A percentile compares a stretch with the other conserved stretches of the same genome.
Conservation (phyloP, 2,797 vertebrate genomes). For the Sylvilagus floridanus region DNA sequence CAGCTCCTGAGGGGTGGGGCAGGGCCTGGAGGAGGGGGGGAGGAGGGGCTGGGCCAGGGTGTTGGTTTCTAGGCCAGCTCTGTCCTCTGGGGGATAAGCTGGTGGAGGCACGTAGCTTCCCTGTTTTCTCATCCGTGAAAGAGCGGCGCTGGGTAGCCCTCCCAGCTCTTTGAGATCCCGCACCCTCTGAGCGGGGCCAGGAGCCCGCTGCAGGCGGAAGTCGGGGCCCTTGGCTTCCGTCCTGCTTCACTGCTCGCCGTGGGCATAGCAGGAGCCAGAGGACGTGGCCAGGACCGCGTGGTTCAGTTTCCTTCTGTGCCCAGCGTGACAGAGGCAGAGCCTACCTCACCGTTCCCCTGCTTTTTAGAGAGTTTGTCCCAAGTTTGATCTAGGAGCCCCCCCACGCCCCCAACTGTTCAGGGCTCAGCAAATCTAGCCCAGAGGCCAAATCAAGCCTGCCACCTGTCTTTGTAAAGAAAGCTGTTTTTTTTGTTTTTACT, state of each 20-base stretch:
- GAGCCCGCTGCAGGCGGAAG: neutral
- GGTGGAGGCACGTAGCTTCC: neutral
- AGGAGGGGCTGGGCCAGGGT: neutral
- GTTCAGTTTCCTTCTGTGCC: neutral
- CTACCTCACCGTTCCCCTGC: neutral
- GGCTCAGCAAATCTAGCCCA: neutral
- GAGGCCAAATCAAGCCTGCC: accelerated
- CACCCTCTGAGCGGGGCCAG: neutral
- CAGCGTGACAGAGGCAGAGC: too few relatives aligned
- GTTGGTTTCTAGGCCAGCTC: neutral
- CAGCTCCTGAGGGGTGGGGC: too few relatives aligned
- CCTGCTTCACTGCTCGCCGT: neutral
- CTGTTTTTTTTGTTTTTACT: neutral
- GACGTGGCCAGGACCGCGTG: neutral
- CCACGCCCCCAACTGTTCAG: neutral
- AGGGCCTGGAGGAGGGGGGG: neutral
- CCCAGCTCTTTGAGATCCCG: neutral
- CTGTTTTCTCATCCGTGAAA: neutral
- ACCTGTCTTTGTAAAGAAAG: conserved; percentile 14
- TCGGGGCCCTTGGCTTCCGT: neutral
- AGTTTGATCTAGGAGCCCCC: neutral
- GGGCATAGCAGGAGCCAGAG: neutral
- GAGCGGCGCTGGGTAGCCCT: neutral
- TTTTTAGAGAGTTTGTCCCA: neutral
- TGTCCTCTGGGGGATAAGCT: neutral